Conservation (phyloP, 2,797 vertebrate genomes). For the Huso huso region DNA sequence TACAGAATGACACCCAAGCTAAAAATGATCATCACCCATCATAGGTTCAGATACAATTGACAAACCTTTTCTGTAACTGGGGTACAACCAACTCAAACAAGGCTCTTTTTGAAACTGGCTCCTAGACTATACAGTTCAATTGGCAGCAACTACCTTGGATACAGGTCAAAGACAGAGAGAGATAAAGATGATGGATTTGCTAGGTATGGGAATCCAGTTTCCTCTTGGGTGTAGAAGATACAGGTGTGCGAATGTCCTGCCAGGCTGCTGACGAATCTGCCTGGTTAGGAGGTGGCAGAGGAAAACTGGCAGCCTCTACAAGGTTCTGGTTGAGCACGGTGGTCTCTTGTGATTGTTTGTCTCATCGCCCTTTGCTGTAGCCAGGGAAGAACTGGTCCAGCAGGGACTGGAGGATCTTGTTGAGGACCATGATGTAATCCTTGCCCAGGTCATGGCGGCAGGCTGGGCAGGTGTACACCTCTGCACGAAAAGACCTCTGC, state of each 20-base stretch:
- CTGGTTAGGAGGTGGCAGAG: conserved; percentile 35
- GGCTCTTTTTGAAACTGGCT: conserved; percentile 41
- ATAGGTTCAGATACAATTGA: too few species aligned
- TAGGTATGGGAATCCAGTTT: neutral
- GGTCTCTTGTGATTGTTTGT: conserved; percentile 40
- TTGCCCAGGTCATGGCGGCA: conserved; percentile 93
- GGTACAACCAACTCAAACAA: conserved; percentile 3
- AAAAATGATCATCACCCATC: too few species aligned
- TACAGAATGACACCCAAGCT: too few species aligned
- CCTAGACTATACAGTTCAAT: conserved; percentile 22
- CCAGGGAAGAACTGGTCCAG: conserved; percentile 98
- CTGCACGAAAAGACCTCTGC: conserved; percentile 90
- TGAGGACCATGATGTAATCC: conserved; percentile 85
- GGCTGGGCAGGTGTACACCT: conserved; percentile 93
- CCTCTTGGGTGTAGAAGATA: conserved; percentile 11
- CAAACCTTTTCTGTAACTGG: too few species aligned
- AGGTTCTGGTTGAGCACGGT: conserved; percentile 37
- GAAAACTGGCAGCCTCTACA: conserved; percentile 27
- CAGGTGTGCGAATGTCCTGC: conserved; percentile 21
- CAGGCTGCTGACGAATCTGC: conserved; percentile 46
- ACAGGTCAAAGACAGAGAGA: conserved; percentile 9
- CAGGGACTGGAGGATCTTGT: conserved; percentile 85
- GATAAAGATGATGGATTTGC: neutral
- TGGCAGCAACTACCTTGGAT: conserved; percentile 54
- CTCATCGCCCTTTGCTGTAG: conserved; percentile 98